Evolutionary conservation across 2,797 vertebrate species (phyloP).

Genomic region (Tapera naevia): DNA sequence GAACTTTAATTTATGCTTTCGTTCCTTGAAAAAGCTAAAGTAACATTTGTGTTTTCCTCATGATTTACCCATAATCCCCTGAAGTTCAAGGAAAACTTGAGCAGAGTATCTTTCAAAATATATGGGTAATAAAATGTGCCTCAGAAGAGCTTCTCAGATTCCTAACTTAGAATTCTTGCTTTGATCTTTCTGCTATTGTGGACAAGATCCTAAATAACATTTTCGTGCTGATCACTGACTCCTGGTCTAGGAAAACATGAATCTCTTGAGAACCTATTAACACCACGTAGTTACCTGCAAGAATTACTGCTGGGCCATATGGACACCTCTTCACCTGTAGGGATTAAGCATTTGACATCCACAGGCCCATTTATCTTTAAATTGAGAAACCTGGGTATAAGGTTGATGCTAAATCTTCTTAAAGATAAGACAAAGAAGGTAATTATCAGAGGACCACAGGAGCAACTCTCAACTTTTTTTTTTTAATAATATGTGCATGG

Average conservation of each 20-base stretch:
- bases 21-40: conserved; percentile 20
- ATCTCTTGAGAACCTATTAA: conserved; percentile 8
- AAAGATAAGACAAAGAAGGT: not conserved
- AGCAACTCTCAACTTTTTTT: not conserved
- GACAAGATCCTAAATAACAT: conserved; percentile 4
- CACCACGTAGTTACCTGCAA: not conserved
- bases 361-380: not conserved
- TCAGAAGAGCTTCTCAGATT: conserved; percentile 1
- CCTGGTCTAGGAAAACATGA: conserved; percentile 4
- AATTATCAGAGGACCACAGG: not conserved
- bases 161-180: not conserved
- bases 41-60: conserved; percentile 1
- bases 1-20: conserved; percentile 31
- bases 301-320: not conserved
- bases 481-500: not conserved
- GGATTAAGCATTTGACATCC: not conserved
- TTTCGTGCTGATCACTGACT: conserved; percentile 13
- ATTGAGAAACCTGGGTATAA: not conserved
- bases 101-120: conserved; percentile 10
- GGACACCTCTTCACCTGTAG: not conserved
- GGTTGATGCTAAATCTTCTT: not conserved
- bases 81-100: conserved; percentile 35
- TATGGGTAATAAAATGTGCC: conserved; percentile 1
- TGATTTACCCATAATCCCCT: not conserved
- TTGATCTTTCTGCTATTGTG: not conserved